Base-by-base conservation (phyloP, 1,140 invertebrate genomes). In the Leptinotarsa texana region DNA sequence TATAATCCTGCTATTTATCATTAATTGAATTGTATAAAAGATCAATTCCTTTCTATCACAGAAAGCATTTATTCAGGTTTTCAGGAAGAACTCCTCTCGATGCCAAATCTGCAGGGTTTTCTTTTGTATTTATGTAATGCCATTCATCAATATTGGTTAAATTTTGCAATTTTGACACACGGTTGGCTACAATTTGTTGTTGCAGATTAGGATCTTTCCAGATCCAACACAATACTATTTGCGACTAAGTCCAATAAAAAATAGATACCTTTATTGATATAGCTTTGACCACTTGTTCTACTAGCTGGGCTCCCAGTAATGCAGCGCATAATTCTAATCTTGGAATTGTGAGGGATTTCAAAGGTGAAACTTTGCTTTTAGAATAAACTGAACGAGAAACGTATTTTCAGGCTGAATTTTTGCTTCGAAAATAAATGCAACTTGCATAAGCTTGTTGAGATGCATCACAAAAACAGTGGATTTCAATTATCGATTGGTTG, bases 211-310 rank as follows among this genome's bases (percentile, higher is more conserved):
- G 69, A 15, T 27, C 18, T 13, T 24, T 78, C 6, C 78, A 76
- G 1, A 82, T 61, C 6, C 82, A 82, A 2, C 22, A 8, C 18
- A 74, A 24, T 75, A 63, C 67, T 70, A 79, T 72, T 71, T 63
- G 11, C 3, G 21, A 63, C 1, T 63, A 49, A n/a, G 21, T 27
- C 63, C 27, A 68, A 79, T 69, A 63, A 24, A 72, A 75, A 63
- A 75, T 66, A n/a, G 13, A 3, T n/a, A n/a, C 8, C 13, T n/a
- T 51, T 15, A 51, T 4, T 15, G 13, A 15, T 51, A 51, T 15
- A 15, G 49, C 13, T 51, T 15, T 51, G 17, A 13, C 0, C 13
- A 51, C 49, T 51, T 51, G 13, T 15, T 17, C 49, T 15, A 51
- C 49, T 51, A 51, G 17, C 17, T 51, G 49, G 13, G 13, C 49